phyloP scores from a whole-genome alignment of 2,888 invertebrate genomes.

The Lepetodrilus schrolli region DNA sequence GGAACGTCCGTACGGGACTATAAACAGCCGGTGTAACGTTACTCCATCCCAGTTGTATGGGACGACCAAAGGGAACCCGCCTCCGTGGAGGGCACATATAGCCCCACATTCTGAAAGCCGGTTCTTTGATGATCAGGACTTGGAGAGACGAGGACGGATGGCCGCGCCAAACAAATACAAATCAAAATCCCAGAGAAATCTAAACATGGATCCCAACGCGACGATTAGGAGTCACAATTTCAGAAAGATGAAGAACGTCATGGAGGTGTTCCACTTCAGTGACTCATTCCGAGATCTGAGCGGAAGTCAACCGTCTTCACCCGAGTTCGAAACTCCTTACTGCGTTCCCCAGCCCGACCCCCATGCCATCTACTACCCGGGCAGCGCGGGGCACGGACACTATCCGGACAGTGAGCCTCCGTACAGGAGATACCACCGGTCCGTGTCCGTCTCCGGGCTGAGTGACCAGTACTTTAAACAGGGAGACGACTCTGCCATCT shows the following conservation, averaged over 20 bases:
- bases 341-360: background rate
- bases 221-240: slow-evolving; percentile 67
- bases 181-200: slow-evolving; percentile 53
- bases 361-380: slow-evolving; percentile 13
- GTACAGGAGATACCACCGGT: slow-evolving; percentile 46
- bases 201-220: slow-evolving; percentile 62
- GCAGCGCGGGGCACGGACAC: slow-evolving; percentile 30
- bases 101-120: slow-evolving; percentile 25
- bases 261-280: slow-evolving; percentile 61
- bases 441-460: slow-evolving; percentile 52
- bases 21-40: slow-evolving; percentile 26
- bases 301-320: background rate
- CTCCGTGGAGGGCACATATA: slow-evolving; percentile 31
- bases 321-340: slow-evolving; percentile 11
- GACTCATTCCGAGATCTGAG: slow-evolving; percentile 48
- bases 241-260: slow-evolving; percentile 52
- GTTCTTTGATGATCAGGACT: slow-evolving; percentile 41
- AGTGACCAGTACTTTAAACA: slow-evolving; percentile 55
- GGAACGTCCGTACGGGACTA: slow-evolving; percentile 31
- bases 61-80: slow-evolving; percentile 9
- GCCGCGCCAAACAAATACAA: slow-evolving; percentile 30
- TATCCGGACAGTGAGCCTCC: slow-evolving; percentile 63
- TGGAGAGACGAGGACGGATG: slow-evolving; percentile 29
- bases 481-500: slow-evolving; percentile 69
- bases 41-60: slow-evolving; percentile 46